Conservation (phyloP, 2,888 invertebrate genomes). For the Spatulosminthurus flaviceps region DNA sequence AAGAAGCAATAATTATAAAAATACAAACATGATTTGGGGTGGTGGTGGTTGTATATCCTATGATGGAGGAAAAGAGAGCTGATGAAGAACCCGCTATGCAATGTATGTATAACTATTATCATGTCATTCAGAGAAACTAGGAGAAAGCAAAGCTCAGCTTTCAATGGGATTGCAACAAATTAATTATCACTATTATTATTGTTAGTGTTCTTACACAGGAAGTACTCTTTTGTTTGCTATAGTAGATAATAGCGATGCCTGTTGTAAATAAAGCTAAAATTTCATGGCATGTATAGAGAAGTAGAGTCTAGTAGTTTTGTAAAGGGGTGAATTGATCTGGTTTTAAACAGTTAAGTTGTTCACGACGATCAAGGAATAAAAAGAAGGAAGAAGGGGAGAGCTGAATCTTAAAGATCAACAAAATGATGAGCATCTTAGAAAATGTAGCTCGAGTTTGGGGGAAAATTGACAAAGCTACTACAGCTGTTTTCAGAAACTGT, state of each 20-base stretch:
- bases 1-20: not conserved
- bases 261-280: too few relatives aligned
- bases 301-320: too few relatives aligned
- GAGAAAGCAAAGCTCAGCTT: slow-evolving; percentile 18
- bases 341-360: too few relatives aligned
- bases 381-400: too few relatives aligned
- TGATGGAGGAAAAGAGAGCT: not conserved
- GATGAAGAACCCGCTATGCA: not conserved
- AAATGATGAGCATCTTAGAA: too few relatives aligned
- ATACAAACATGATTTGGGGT: not conserved
- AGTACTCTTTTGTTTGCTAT: too few relatives aligned
- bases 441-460: too few relatives aligned
- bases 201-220: not conserved
- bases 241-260: too few relatives aligned
- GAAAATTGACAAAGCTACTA: not conserved
- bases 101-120: not conserved
- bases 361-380: too few relatives aligned
- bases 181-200: not conserved
- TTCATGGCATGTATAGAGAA: too few relatives aligned
- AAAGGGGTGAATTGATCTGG: too few relatives aligned
- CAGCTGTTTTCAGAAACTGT: not conserved
- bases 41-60: not conserved
- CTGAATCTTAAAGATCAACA: too few relatives aligned
- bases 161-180: not conserved
- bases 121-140: not conserved